These are phyloP conservation scores for Morphnarchus princeps DNA, from an alignment of 2,113 vertebrate genomes.

Conservation along the genomic window DNA sequence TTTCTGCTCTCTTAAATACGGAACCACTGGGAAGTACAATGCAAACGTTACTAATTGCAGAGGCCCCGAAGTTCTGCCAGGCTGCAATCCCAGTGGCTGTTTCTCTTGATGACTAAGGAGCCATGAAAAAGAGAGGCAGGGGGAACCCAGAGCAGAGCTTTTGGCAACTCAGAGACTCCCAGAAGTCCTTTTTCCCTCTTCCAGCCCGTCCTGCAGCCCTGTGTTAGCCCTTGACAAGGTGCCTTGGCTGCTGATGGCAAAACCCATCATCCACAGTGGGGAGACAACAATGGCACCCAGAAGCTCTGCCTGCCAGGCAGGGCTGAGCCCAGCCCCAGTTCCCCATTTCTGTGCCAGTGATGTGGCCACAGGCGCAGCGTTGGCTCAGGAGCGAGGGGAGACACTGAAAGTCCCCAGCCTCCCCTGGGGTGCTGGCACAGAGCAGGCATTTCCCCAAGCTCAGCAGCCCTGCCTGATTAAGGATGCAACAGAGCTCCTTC, in stretches of 20 bases:
- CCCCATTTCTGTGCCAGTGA: too few relatives aligned
- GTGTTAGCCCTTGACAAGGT: neutral
- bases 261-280: neutral
- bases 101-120: neutral
- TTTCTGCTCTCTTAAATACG: fast-evolving
- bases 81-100: neutral
- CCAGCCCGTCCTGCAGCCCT: neutral
- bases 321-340: neutral
- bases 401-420: neutral
- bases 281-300: neutral
- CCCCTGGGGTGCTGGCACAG: neutral
- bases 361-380: neutral
- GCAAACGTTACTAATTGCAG: neutral
- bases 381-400: neutral
- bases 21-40: neutral
- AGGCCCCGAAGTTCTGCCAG: neutral
- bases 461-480: neutral
- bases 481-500: neutral
- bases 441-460: neutral
- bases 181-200: neutral
- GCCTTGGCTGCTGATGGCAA: neutral
- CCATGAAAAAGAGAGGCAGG: neutral
- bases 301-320: neutral
- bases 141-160: neutral
- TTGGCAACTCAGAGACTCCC: neutral